These are phyloP conservation scores for Cryptomyrus ogoouensis DNA, from an alignment of 2,113 vertebrate genomes.

Conservation along the genomic window DNA sequence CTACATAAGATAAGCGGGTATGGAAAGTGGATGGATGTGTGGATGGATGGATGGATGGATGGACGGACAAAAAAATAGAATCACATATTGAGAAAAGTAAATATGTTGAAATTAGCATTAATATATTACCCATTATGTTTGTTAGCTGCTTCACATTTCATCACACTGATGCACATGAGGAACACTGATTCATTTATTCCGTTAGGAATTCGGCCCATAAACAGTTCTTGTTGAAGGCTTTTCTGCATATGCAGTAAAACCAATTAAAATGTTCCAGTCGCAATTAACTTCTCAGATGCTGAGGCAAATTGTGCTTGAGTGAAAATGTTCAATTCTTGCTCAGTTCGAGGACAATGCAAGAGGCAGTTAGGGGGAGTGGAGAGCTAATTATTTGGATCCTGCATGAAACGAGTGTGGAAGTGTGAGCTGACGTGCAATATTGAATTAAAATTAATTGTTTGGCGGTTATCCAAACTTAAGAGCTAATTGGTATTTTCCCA, in stretches of 20 bases:
- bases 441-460: constrained; percentile 27
- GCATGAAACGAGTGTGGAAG: neutral
- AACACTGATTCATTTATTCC: neutral
- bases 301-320: constrained; percentile 19
- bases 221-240: constrained; percentile 15
- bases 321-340: constrained; percentile 25
- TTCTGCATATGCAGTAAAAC: constrained; percentile 16
- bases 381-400: constrained; percentile 15
- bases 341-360: constrained; percentile 17
- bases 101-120: constrained; percentile 1
- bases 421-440: neutral
- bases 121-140: neutral
- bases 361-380: constrained; percentile 17
- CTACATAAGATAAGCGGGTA: neutral
- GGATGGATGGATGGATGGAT: neutral
- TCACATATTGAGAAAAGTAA: neutral
- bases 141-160: neutral
- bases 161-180: constrained; percentile 15
- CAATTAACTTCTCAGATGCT: constrained; percentile 28
- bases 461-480: neutral
- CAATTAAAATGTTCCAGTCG: constrained; percentile 22
- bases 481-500: neutral
- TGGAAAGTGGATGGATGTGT: neutral
- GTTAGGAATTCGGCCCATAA: constrained; percentile 9
- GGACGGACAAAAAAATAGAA: neutral